Evolutionary conservation across 2,113 vertebrate species (phyloP).

Genomic region (Alces alces): DNA sequence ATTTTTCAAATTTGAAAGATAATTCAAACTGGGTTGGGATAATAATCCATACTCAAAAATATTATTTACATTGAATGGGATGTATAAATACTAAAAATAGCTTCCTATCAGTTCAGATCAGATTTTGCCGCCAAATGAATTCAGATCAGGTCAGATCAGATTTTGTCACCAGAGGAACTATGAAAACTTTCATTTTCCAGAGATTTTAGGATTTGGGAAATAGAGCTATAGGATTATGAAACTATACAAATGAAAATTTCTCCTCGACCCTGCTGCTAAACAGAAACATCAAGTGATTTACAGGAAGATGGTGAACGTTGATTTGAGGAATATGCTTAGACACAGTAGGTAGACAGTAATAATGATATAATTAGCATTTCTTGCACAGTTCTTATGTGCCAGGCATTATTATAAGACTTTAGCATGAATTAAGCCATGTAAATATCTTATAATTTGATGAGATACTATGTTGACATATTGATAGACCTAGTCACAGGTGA

Average conservation of each 20-base stretch:
- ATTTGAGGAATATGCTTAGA: background rate
- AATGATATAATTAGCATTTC: background rate
- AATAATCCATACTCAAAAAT: background rate
- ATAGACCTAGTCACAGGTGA: background rate
- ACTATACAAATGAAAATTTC: background rate
- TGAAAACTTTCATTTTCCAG: conserved; percentile 31
- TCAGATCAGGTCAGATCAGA: conserved; percentile 20
- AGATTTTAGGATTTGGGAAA: background rate
- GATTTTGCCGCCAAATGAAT: conserved; percentile 17
- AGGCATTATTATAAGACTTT: background rate
- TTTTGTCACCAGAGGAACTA: conserved; percentile 5
- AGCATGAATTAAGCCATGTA: background rate
- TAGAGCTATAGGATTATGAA: background rate
- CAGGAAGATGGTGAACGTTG: background rate
- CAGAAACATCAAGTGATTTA: background rate
- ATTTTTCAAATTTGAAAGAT: conserved; percentile 5
- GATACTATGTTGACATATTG: background rate
- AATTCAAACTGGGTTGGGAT: background rate
- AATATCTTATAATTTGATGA: background rate
- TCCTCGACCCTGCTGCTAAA: background rate
- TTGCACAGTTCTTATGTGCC: background rate
- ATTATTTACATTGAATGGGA: background rate
- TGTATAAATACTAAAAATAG: background rate
- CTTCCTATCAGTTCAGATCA: background rate
- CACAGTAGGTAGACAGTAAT: background rate